phyloP scores from a whole-genome alignment of 2,888 invertebrate species.

The Dryocosmus kuriphilus region DNA sequence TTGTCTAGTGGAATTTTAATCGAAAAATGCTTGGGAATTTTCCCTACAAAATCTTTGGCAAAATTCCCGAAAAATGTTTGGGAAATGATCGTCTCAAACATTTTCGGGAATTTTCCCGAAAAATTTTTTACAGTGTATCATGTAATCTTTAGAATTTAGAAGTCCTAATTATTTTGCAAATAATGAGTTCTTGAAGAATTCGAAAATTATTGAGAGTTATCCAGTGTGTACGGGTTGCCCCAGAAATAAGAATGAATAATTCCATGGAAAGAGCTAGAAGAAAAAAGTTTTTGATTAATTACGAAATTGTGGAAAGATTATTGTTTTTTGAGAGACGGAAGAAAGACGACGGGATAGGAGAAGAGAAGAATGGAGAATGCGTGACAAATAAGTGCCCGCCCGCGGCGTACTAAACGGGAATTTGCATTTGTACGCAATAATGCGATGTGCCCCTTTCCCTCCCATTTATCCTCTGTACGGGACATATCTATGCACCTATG shows the following conservation, averaged over 20 bases:
- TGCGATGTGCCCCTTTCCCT: slow-evolving; percentile 37
- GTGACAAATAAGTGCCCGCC: slow-evolving; percentile 64
- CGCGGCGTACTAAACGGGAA: slow-evolving; percentile 57
- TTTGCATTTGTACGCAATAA: slow-evolving; percentile 63
- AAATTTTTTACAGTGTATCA: no score
- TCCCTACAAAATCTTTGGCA: no score
- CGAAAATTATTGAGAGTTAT: no score
- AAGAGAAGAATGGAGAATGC: slow-evolving; percentile 44
- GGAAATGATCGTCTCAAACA: no score
- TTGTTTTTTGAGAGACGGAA: slow-evolving; percentile 15
- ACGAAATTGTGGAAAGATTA: background rate
- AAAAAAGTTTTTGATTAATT: slow-evolving; percentile 6
- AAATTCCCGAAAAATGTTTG: no score
- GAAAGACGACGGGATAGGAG: background rate
- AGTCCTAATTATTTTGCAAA: no score
- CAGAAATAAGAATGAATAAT: background rate
- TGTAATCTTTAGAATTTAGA: no score
- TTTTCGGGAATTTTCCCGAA: no score
- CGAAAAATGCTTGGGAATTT: no score
- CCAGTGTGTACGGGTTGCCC: no score
- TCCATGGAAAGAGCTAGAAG: background rate
- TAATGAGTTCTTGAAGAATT: no score
- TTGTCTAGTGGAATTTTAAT: no score
- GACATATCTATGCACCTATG: background rate
- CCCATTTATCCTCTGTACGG: slow-evolving; percentile 15